Base-by-base conservation (phyloP, 1,140 invertebrate genomes). In the Danaus melanippus region DNA sequence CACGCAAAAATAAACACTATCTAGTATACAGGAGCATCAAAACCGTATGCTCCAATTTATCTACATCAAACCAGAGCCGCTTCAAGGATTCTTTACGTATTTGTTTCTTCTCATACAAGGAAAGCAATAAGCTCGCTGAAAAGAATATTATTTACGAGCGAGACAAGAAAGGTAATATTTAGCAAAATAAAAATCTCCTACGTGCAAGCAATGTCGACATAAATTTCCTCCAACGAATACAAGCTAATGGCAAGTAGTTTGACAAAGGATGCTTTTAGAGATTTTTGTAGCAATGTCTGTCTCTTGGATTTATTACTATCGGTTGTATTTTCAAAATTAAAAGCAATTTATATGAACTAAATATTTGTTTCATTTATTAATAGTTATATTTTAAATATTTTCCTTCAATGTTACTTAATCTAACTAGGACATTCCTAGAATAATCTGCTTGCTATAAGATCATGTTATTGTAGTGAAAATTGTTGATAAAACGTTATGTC, bases 141-240 rank as follows among this genome's bases (percentile, higher is more conserved):
- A 81, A 83, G 78, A 81, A 76, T 81, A 82, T 85, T 76, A 85
- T 85, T 85, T 85, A 85, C 77, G 82, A 76, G 56, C 63, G 58
- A 67, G 56, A 76, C 72, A 73, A 74, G 71, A 67, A 72, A 64
- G 70, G 70, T 78, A 81, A 83, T 81, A 76, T 73, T 76, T 76
- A 67, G 61, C 60, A 41, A 66, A 79, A 76, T 76, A 84, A 82
- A 81, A 82, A 78, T 81, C 72, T 74, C 60, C 70, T 79, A 67
- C 70, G 68, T 77, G 69, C 51, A 51, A 50, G 51, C 15, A 64
- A 67, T 66, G 74, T 74, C 67, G 68, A 66, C 78, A 81, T 84
- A 84, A 82, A 84, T 84, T 74, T 64, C 58, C 55, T 71, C 65
- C 62, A 68, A 71, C 69, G 75, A 77, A 80, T 79, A 69, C 60